Evolutionary conservation across 1,140 invertebrate genomes (phyloP).

Genomic region (Lamellibrachia luymesi): DNA sequence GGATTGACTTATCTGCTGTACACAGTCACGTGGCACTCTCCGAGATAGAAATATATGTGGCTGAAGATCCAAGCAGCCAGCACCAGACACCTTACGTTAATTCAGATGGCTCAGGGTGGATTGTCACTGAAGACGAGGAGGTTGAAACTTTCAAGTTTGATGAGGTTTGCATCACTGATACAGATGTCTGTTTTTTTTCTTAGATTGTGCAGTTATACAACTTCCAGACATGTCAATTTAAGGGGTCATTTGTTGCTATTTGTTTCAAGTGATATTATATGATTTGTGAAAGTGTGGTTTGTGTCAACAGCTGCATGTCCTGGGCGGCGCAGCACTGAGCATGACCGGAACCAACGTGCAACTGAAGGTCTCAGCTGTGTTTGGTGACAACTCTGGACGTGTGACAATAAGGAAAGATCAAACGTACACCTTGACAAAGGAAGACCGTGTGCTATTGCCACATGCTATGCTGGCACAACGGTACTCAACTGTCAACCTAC

Average conservation of each 20-base stretch:
- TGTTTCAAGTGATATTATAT: neutral
- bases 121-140: constrained; percentile 13
- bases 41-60: constrained; percentile 38
- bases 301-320: constrained; percentile 33
- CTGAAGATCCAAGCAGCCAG: constrained; percentile 36
- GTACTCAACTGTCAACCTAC: constrained; percentile 35
- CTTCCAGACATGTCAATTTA: too few relatives aligned
- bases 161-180: neutral
- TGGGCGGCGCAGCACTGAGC: constrained; percentile 35
- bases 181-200: too few relatives aligned
- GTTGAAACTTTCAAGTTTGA: neutral
- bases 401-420: constrained; percentile 33
- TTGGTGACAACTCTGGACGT: constrained; percentile 41
- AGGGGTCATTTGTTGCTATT: neutral
- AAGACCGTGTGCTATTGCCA: constrained; percentile 31
- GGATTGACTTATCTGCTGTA: neutral
- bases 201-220: too few relatives aligned
- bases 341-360: constrained; percentile 28
- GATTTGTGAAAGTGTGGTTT: neutral
- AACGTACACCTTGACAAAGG: constrained; percentile 28
- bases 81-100: constrained; percentile 31
- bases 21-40: constrained; percentile 27
- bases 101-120: constrained; percentile 11
- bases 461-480: constrained; percentile 37
- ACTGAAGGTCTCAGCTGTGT: constrained; percentile 29